Evolutionary conservation across 2,113 vertebrate genomes (phyloP).

Genomic region (Steatornis caripensis): DNA sequence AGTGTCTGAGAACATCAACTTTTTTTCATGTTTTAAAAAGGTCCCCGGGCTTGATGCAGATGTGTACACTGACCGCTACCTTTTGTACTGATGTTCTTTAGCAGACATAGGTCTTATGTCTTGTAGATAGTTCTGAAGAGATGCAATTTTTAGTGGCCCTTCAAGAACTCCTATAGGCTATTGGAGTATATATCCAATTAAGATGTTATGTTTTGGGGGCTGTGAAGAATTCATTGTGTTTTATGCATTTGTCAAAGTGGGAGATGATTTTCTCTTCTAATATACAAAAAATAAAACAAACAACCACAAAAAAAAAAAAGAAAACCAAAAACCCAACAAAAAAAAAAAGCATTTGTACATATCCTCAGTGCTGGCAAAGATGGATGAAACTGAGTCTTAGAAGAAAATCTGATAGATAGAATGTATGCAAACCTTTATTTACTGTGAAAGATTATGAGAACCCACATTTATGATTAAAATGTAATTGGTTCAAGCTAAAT

Average conservation of each 20-base stretch:
- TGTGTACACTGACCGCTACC: background rate
- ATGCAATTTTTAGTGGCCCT: background rate
- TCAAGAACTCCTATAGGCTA: background rate
- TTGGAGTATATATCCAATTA: background rate
- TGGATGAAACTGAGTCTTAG: background rate
- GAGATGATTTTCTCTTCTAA: background rate
- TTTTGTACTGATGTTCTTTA: background rate
- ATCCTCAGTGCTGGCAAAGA: background rate
- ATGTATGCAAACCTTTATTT: background rate
- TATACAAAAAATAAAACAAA: background rate
- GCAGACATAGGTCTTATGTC: background rate
- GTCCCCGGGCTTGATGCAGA: background rate
- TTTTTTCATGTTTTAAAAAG: background rate
- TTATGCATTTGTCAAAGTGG: background rate
- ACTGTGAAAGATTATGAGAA: background rate
- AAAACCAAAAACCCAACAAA: background rate
- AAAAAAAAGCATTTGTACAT: background rate
- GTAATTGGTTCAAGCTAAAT: background rate
- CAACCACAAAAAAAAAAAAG: background rate
- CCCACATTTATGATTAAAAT: background rate
- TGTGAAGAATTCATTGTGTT: background rate
- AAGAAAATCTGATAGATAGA: background rate
- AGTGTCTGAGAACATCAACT: background rate
- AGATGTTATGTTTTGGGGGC: background rate
- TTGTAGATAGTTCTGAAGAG: background rate